Evolutionary conservation across 2,888 invertebrate genomes (phyloP), one percentile per base, ranked within the genome.

Genomic region (Platycheirus albimanus): DNA sequence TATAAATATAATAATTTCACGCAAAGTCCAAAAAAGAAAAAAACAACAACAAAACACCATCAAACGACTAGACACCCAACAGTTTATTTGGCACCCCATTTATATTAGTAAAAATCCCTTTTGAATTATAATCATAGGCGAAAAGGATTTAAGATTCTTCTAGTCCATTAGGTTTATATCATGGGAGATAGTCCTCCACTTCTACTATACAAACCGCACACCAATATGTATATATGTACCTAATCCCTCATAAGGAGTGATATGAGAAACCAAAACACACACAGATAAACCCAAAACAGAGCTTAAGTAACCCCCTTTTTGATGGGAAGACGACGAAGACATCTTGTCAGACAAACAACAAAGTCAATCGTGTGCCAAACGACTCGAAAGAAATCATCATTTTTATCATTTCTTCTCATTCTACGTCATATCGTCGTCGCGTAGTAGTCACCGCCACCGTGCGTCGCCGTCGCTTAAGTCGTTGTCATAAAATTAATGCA

Each of bases 401-500:
- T 36, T 10, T 47, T 15, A 28, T 41, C 51, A 10, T 47, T 15
- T 17, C 19, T n/a, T 43, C 41, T 19, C 38, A n/a, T 24, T 24
- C 10, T 15, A 20, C 24, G 24, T 58, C 56, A 17, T n/a, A n/a
- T 70, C 13, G 52, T 77, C 78, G 63, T n/a, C n/a, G n/a, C n/a
- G n/a, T n/a, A n/a, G n/a, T n/a, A n/a, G n/a, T n/a, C n/a, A n/a
- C n/a, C n/a, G n/a, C n/a, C n/a, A n/a, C n/a, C n/a, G n/a, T n/a
- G n/a, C n/a, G n/a, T n/a, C n/a, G n/a, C n/a, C n/a, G n/a, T n/a
- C n/a, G n/a, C n/a, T n/a, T n/a, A n/a, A n/a, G n/a, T n/a, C 52
- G 52, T 67, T 72, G 49, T 77, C 72, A 56, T 64, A 78, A 83
- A 78, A 83, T 78, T 69, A 72, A 83, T 83, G 72, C 69, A 78